phyloP scores from a whole-genome alignment of 1,140 invertebrate species.

The Leguminivora glycinivorella region DNA sequence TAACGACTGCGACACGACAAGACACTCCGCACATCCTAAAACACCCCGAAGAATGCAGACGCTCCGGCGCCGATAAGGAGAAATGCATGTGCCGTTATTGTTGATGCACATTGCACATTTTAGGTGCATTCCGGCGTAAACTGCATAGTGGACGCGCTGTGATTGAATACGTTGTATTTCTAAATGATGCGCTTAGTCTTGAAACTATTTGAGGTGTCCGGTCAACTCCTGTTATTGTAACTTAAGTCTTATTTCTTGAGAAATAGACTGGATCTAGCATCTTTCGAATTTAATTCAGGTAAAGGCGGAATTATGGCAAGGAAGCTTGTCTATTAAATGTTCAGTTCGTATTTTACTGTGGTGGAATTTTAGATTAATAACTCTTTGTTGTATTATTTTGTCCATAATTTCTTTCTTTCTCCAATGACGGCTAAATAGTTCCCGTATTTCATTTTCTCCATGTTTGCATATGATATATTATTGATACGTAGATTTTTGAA shows the following conservation, averaged over 20 bases:
- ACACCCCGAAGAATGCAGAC: constrained; percentile 43
- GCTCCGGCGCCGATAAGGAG: constrained; percentile 45
- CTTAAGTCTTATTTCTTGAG: not conserved
- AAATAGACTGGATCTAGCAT: not conserved
- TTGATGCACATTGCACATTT: constrained; percentile 2
- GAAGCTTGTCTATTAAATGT: not conserved
- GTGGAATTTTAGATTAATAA: not conserved
- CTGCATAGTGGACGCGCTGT: not conserved
- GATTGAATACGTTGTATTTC: constrained; percentile 23
- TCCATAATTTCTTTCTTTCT: too few relatives aligned
- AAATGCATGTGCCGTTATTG: constrained; percentile 26
- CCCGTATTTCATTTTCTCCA: too few relatives aligned
- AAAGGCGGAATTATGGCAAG: not conserved
- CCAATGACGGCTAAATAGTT: too few relatives aligned
- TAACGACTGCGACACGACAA: constrained; percentile 8
- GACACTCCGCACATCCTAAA: not conserved
- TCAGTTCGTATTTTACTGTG: not conserved
- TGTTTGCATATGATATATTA: too few relatives aligned
- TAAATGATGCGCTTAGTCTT: constrained; percentile 12
- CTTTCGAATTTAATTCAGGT: not conserved
- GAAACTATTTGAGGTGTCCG: not conserved
- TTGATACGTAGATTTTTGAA: too few relatives aligned
- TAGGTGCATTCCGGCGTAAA: constrained; percentile 14
- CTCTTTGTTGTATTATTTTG: too few relatives aligned
- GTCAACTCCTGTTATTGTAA: not conserved